Evolutionary conservation across 2,888 invertebrate species (phyloP).

Genomic region (Standfussiana lucernea): DNA sequence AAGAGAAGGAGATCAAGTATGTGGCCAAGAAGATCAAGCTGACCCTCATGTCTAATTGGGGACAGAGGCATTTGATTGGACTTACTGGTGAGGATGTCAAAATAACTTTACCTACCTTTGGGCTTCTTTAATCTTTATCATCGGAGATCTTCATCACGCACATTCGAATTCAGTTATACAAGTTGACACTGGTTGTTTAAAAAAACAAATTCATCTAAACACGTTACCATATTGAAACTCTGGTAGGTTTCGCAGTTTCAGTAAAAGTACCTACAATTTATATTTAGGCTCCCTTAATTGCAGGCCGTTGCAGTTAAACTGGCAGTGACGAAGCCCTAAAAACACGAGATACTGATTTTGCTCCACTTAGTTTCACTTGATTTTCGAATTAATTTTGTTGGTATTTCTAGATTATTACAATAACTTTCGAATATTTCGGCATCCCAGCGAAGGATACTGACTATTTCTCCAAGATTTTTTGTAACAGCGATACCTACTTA

Average conservation of each 20-base stretch:
- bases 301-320: background rate
- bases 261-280: background rate
- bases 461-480: background rate
- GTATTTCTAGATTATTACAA: background rate
- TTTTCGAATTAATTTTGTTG: background rate
- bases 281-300: background rate
- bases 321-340: background rate
- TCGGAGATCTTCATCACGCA: background rate
- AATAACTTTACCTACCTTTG: background rate
- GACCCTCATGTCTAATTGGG: conserved; percentile 92
- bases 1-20: conserved; percentile 78
- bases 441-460: background rate
- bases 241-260: background rate
- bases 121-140: background rate
- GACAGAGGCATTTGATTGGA: conserved; percentile 91
- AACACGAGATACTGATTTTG: background rate
- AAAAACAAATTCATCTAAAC: background rate
- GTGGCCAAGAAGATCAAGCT: conserved; percentile 88
- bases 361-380: background rate
- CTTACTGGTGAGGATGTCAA: conserved; percentile 85
- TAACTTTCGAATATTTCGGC: conserved; percentile 1
- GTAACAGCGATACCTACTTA: background rate
- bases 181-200: background rate
- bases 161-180: background rate
- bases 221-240: background rate